Conservation (phyloP, 2,113 vertebrate genomes). For the Motacilla tschutschensis region DNA sequence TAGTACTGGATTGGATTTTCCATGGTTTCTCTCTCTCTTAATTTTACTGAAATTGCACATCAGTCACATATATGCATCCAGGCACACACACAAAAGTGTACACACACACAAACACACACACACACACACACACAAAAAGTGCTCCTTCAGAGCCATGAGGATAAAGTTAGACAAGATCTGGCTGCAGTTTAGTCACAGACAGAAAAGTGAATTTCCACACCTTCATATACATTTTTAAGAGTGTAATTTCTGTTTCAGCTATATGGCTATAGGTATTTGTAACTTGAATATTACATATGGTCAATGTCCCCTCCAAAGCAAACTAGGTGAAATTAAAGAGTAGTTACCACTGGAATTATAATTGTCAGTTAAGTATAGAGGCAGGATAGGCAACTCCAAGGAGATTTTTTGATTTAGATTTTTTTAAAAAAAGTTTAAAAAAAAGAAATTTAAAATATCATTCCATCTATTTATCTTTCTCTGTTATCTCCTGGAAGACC, state of each 20-base stretch:
- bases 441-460: background rate
- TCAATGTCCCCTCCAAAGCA: conserved; percentile 13
- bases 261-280: background rate
- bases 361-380: background rate
- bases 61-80: accelerated
- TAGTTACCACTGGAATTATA: conserved; percentile 19
- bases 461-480: background rate
- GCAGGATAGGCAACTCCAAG: background rate
- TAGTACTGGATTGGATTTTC: conserved; percentile 42
- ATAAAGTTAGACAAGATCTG: background rate
- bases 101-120: background rate
- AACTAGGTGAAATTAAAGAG: conserved; percentile 15
- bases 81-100: background rate
- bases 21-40: conserved; percentile 30
- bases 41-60: background rate
- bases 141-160: background rate
- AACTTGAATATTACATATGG: conserved; percentile 9
- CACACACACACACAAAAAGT: background rate
- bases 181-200: background rate
- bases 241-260: conserved; percentile 16
- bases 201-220: background rate
- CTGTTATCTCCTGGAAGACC: background rate
- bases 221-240: background rate
- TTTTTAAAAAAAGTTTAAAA: background rate
- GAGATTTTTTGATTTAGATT: background rate